These are phyloP conservation scores for Malacoctenus gilli DNA, from an alignment of 2,797 vertebrate species.

Conservation along the genomic window DNA sequence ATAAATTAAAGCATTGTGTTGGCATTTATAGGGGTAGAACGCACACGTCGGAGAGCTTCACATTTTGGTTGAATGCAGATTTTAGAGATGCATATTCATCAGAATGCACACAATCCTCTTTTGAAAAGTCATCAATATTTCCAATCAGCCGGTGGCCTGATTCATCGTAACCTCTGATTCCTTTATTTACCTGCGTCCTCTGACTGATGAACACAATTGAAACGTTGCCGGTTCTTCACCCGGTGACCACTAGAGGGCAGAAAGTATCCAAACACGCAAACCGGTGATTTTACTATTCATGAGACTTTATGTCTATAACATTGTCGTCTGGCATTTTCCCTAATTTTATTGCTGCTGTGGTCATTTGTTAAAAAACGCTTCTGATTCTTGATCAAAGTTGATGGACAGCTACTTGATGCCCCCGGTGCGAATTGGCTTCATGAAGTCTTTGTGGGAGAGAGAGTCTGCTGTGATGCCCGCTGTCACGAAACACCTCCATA, in stretches of 20 bases:
- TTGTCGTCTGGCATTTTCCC: constrained; percentile 10
- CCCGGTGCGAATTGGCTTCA: background rate
- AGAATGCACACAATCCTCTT: no score
- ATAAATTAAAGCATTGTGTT: constrained; percentile 5
- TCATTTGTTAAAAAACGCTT: constrained; percentile 4
- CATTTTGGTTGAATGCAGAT: no score
- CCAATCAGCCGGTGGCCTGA: background rate
- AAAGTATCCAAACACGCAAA: constrained; percentile 68
- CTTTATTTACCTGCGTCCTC: constrained; percentile 5
- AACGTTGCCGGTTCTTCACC: constrained; percentile 14
- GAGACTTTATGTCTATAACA: constrained; percentile 5
- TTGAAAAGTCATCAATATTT: background rate
- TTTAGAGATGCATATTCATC: no score
- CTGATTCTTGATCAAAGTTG: constrained; percentile 8
- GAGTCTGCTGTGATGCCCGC: constrained; percentile 3
- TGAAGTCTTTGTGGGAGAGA: background rate
- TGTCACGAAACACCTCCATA: background rate
- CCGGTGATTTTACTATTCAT: constrained; percentile 29
- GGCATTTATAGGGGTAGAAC: constrained; percentile 10
- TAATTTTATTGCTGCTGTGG: background rate
- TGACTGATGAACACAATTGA: constrained; percentile 36
- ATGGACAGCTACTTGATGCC: constrained; percentile 1
- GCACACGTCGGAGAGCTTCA: no score
- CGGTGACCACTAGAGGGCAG: constrained; percentile 83
- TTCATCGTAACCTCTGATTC: background rate